Evolutionary conservation across 2,113 vertebrate species (phyloP).

Genomic region (Cephalopterus ornatus): DNA sequence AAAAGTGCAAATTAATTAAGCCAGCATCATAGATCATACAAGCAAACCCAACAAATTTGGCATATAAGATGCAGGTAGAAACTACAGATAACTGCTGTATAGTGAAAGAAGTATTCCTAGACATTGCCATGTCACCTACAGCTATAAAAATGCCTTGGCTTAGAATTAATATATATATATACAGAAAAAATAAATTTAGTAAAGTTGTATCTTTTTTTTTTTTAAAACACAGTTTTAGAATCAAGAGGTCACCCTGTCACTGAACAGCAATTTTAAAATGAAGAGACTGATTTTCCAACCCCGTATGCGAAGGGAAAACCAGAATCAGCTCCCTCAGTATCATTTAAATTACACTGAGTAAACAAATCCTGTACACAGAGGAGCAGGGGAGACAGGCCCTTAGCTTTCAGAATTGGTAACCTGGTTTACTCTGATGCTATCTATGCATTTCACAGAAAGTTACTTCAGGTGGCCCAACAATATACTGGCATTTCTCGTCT

Average conservation of each 20-base stretch:
- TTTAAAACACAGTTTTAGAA: not conserved
- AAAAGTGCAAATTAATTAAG: not conserved
- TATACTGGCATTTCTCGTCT: not conserved
- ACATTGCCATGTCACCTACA: not conserved
- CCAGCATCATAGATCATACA: not conserved
- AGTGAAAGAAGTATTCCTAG: not conserved
- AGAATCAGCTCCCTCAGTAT: not conserved
- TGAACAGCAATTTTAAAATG: not conserved
- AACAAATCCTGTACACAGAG: not conserved
- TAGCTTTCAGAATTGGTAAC: not conserved
- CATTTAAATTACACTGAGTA: not conserved
- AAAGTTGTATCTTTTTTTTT: not conserved
- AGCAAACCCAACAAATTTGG: not conserved
- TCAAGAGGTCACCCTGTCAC: not conserved
- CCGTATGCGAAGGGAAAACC: not conserved
- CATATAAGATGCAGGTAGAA: not conserved
- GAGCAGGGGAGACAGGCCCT: not conserved
- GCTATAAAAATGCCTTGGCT: not conserved
- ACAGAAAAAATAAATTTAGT: not conserved
- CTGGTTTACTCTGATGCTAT: not conserved
- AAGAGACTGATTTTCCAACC: not conserved
- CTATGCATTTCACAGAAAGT: not conserved
- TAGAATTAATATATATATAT: not conserved
- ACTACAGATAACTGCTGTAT: not conserved
- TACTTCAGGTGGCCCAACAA: not conserved